These are phyloP conservation scores for Synanthedon formicaeformis DNA, from an alignment of 2,888 invertebrate species.

Conservation along the genomic window DNA sequence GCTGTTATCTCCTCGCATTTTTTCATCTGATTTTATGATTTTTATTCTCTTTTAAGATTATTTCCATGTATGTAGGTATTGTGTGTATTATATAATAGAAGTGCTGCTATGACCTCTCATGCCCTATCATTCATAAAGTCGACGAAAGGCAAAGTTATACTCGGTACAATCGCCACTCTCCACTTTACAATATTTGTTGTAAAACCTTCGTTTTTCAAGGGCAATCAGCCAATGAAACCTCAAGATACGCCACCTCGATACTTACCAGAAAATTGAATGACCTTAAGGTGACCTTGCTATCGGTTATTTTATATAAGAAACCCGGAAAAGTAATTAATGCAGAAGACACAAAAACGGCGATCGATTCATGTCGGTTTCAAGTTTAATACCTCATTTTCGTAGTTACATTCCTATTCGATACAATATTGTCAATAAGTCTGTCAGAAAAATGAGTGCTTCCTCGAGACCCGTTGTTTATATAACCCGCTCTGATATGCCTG, in stretches of 20 bases:
- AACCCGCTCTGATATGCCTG: conserved; percentile 74
- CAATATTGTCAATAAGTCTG: conserved; percentile 11
- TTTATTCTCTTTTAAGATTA: too few species aligned
- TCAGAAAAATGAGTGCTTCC: conserved; percentile 39
- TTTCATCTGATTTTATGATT: too few species aligned
- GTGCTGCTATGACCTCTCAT: neutral
- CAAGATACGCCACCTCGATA: conserved; percentile 41
- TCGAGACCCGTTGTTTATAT: conserved; percentile 71
- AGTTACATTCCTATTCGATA: conserved; percentile 26
- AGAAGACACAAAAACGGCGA: conserved; percentile 8
- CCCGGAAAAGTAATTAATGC: conserved; percentile 12
- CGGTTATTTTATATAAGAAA: conserved; percentile 11
- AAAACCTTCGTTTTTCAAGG: conserved; percentile 57
- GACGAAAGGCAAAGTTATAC: conserved; percentile 49
- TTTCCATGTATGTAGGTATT: too few species aligned
- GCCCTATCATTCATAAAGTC: conserved; percentile 47
- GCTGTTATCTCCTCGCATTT: too few species aligned
- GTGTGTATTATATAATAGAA: too few species aligned
- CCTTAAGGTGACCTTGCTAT: conserved; percentile 34
- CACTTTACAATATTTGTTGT: conserved; percentile 51
- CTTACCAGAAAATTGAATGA: conserved; percentile 41
- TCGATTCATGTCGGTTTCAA: conserved; percentile 44
- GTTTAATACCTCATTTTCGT: conserved; percentile 14
- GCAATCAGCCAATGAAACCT: conserved; percentile 23
- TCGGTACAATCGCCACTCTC: conserved; percentile 47